Percentiles rank a stretch among this genome's conserved stretches.
phyloP scores from a whole-genome alignment of 2,797 vertebrate species.

The Tenualosa ilisha region DNA sequence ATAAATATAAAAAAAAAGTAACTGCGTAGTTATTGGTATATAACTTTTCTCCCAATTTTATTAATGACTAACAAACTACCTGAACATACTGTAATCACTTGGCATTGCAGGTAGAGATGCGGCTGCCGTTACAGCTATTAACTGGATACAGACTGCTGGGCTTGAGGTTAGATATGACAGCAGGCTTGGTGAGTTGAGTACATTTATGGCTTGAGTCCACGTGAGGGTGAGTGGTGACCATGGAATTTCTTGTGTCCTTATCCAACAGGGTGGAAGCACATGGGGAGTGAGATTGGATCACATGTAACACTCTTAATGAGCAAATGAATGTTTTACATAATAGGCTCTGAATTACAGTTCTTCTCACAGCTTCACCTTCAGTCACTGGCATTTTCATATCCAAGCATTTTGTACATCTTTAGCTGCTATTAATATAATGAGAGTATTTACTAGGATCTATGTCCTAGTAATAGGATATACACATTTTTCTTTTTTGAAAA shows the following conservation, averaged over 20 bases:
- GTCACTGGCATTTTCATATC: background rate
- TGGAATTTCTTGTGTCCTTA: background rate
- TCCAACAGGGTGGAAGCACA: background rate
- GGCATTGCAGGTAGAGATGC: background rate
- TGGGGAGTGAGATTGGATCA: background rate
- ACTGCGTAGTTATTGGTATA: background rate
- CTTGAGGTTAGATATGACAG: background rate
- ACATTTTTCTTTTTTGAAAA: too few species aligned
- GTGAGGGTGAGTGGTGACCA: background rate
- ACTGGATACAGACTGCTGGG: too few species aligned
- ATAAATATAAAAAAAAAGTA: background rate
- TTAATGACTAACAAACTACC: background rate
- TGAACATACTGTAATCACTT: background rate
- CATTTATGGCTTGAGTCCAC: background rate
- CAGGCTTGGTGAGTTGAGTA: background rate
- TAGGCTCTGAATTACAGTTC: background rate
- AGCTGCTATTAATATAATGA: background rate
- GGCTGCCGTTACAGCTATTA: background rate
- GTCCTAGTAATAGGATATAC: too few species aligned
- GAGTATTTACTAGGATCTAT: background rate
- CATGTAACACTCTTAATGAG: background rate
- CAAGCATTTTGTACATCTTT: background rate
- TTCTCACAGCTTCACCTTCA: background rate
- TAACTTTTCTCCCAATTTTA: background rate
- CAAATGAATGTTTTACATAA: background rate